phyloP scores from a whole-genome alignment of 2,888 invertebrate species.

The Hydrotaea cyrtoneurina region DNA sequence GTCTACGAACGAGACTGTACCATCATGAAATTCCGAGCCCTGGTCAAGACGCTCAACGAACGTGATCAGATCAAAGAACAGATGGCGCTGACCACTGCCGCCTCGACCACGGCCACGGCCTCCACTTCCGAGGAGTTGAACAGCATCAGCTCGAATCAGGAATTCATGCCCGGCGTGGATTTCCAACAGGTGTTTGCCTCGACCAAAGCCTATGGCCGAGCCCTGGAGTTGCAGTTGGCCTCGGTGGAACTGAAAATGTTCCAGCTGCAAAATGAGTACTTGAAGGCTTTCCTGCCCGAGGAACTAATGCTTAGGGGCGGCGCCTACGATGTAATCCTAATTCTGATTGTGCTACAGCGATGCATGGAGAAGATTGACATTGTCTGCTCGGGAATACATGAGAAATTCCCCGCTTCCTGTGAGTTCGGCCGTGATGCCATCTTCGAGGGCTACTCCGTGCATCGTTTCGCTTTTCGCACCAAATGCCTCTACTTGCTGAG shows the following conservation, averaged over 20 bases:
- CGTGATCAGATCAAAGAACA: conserved; percentile 85
- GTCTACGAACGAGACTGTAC: conserved; percentile 96
- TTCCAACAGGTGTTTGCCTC: conserved; percentile 86
- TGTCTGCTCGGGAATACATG: conserved; percentile 92
- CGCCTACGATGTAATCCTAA: conserved; percentile 95
- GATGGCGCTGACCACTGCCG: conserved; percentile 82
- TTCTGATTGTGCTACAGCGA: conserved; percentile 92
- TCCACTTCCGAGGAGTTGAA: conserved; percentile 80
- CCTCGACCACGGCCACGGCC: conserved; percentile 83
- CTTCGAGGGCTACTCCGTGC: conserved; percentile 91
- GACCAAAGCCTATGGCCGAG: conserved; percentile 86
- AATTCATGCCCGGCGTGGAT: conserved; percentile 83
- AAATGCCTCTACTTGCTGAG: conserved; percentile 88
- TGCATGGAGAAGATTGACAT: conserved; percentile 93
- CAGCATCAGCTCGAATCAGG: conserved; percentile 76
- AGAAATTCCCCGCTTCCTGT: conserved; percentile 90
- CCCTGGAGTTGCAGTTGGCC: conserved; percentile 94
- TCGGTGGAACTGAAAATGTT: conserved; percentile 94
- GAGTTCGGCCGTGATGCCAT: conserved; percentile 87
- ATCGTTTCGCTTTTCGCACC: conserved; percentile 93
- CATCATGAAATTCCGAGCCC: conserved; percentile 95
- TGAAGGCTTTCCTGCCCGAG: conserved; percentile 97
- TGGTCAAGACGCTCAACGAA: conserved; percentile 94
- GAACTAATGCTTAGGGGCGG: conserved; percentile 90
- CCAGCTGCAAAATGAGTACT: conserved; percentile 90